Evolutionary conservation across 2,888 invertebrate genomes (phyloP).

Genomic region (Synanthedon tipuliformis): DNA sequence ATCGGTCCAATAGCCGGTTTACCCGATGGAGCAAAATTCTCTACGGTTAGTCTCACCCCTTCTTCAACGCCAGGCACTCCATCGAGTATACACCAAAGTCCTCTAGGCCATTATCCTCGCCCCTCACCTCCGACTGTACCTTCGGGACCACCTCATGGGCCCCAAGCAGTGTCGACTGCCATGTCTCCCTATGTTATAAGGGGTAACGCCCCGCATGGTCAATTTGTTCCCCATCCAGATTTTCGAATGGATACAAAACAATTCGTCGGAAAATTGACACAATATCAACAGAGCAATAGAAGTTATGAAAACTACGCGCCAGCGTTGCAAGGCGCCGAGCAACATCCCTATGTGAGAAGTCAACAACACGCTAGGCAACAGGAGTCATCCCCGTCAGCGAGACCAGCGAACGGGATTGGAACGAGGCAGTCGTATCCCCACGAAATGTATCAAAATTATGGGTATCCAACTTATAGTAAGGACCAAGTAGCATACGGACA

Average conservation of each 20-base stretch:
- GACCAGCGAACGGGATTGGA: constrained; percentile 50
- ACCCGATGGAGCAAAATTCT: constrained; percentile 70
- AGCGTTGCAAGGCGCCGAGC: constrained; percentile 46
- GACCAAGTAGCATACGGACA: constrained; percentile 68
- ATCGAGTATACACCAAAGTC: constrained; percentile 73
- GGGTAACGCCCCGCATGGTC: constrained; percentile 61
- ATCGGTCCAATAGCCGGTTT: constrained; percentile 46
- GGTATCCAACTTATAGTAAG: constrained; percentile 64
- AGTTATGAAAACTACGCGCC: constrained; percentile 49
- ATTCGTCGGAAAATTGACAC: constrained; percentile 54
- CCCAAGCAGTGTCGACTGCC: constrained; percentile 70
- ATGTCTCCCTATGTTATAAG: constrained; percentile 71
- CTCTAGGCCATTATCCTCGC: constrained; percentile 74
- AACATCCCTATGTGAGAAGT: constrained; percentile 56
- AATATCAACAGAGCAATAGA: constrained; percentile 56
- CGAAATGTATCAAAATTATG: constrained; percentile 66
- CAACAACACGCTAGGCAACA: constrained; percentile 43
- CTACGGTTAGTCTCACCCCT: constrained; percentile 73
- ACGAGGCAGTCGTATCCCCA: constrained; percentile 52
- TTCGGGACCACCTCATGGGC: constrained; percentile 63
- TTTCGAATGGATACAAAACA: constrained; percentile 64
- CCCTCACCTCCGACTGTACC: constrained; percentile 79
- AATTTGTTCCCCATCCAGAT: constrained; percentile 63
- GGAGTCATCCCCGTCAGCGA: constrained; percentile 42
- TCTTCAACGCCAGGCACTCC: constrained; percentile 75